Evolutionary conservation across 2,113 vertebrate genomes (phyloP), one percentile per base, ranked within the genome.

Genomic region (Taurulus bubalis): DNA sequence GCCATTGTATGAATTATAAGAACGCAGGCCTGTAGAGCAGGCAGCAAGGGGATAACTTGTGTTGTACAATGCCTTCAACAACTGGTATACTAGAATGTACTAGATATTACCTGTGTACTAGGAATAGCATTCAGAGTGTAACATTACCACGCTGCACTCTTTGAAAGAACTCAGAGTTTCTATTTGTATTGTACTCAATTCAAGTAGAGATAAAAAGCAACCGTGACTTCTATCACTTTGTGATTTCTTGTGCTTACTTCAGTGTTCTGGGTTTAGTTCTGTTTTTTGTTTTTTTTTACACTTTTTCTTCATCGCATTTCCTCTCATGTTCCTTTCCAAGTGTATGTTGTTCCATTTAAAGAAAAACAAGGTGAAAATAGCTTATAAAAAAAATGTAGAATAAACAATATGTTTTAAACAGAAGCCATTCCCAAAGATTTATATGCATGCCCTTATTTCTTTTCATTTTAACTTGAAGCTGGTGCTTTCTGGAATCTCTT

Each of bases 21-120:
- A 53, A 36, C 38, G 84, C 90, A 89, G 88, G 64, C 95, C 95
- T 95, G 95, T 91, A 89, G 95, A 95, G 93, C 95, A 94, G 95
- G 95, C 93, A 90, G 91, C 89, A 83, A 87, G 85, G 88, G 89
- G 84, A 80, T 89, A 83, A 90, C 83, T 73, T 87, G 80, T 89
- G 76, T 91, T 83, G 91, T 71, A 90, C 75, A 85, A 71, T 86
- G 88, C 86, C 90, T 75, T 87, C 85, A 89, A 91, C 85, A 91
- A 84, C 85, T 85, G 92, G 90, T 92, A 84, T 87, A 87, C 77
- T 85, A 92, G 91, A 94, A 92, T 93, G 92, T 94, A 89, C 82
- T 92, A 91, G 90, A 85, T 91, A 90, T 91, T 87, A 85, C 86
- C 87, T 90, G 85, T 93, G 89, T 91, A 90, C 84, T 90, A 92